A percentile compares a stretch with the other conserved stretches of the same genome.
Conservation (phyloP, 1,140 invertebrate species). For the Heliconius nattereri region DNA sequence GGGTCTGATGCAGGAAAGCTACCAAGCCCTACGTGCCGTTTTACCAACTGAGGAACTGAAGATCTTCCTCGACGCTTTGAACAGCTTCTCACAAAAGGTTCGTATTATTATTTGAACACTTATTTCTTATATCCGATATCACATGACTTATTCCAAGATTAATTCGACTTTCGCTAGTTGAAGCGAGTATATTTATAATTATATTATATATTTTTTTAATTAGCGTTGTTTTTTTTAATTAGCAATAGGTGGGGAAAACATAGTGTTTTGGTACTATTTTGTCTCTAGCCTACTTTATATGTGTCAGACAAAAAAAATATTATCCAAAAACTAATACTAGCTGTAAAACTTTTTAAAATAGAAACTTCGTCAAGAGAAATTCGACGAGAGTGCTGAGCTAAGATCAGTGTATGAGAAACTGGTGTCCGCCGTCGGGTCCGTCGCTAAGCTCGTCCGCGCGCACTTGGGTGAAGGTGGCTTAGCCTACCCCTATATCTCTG, state of each 20-base stretch:
- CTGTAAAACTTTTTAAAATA: constrained; percentile 39
- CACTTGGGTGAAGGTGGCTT: constrained; percentile 54
- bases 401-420: constrained; percentile 82
- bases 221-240: too few species aligned
- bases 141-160: too few species aligned
- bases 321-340: too few species aligned
- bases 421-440: constrained; percentile 75
- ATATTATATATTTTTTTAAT: too few species aligned
- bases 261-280: too few species aligned
- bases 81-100: constrained; percentile 84
- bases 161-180: too few species aligned
- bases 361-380: constrained; percentile 80
- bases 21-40: constrained; percentile 74
- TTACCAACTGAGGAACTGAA: constrained; percentile 83
- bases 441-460: constrained; percentile 59
- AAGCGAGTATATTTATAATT: too few species aligned
- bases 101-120: not conserved
- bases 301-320: too few species aligned
- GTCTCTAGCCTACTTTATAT: too few species aligned
- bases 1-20: constrained; percentile 76
- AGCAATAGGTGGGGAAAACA: too few species aligned
- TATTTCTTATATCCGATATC: too few species aligned
- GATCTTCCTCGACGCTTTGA: constrained; percentile 79
- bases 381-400: constrained; percentile 82
- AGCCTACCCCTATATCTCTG: constrained; percentile 38